Conservation (phyloP, 2,888 invertebrate genomes). For the Metopia argyrocephala region DNA sequence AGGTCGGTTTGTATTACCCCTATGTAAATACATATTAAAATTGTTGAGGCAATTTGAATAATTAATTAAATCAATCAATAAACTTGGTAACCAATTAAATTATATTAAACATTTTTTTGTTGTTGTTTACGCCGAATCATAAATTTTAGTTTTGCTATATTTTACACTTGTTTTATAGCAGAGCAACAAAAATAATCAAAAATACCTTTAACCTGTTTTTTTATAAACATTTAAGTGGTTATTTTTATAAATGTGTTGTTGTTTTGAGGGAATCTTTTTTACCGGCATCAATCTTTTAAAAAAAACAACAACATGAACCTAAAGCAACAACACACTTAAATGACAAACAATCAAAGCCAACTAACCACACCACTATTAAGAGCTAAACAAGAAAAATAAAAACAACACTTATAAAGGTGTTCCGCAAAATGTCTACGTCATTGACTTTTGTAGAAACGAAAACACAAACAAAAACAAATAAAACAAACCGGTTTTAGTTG, state of each 20-base stretch:
- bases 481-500: constrained; percentile 20
- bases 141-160: not conserved
- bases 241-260: not conserved
- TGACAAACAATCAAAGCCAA: constrained; percentile 5
- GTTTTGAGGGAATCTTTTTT: not conserved
- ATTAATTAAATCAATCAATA: too few relatives aligned
- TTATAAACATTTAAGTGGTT: not conserved
- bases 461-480: too few relatives aligned
- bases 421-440: constrained; percentile 44
- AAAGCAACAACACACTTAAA: not conserved
- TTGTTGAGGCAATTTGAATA: too few relatives aligned
- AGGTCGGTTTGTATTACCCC: too few relatives aligned
- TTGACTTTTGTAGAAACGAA: not conserved
- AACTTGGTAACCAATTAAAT: too few relatives aligned
- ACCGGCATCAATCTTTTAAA: constrained; percentile 35
- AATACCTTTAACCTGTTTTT: not conserved
- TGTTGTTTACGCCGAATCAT: too few relatives aligned
- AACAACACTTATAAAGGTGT: not conserved
- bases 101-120: too few relatives aligned
- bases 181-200: not conserved
- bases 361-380: not conserved
- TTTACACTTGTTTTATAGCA: not conserved
- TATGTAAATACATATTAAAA: too few relatives aligned
- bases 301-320: constrained; percentile 9
- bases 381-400: not conserved